phyloP scores from a whole-genome alignment of 2,797 vertebrate species.

The Nasua narica region DNA sequence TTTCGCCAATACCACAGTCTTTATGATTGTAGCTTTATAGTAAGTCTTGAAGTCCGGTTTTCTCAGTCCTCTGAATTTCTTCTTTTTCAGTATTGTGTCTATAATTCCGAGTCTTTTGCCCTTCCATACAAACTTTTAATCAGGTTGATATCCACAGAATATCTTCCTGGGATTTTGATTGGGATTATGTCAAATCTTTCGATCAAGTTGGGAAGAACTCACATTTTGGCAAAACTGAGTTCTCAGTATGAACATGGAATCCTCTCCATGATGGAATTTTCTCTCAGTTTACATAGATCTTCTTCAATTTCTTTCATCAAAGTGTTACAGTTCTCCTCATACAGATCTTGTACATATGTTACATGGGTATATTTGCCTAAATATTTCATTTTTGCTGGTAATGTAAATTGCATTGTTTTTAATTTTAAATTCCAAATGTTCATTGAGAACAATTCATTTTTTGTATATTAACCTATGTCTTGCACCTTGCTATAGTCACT shows the following conservation, averaged over 20 bases:
- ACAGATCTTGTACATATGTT: neutral
- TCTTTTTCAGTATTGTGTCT: neutral
- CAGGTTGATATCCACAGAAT: neutral
- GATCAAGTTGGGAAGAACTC: neutral
- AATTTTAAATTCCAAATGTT: neutral
- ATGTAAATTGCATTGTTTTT: neutral
- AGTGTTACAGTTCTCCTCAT: neutral
- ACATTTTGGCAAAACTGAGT: neutral
- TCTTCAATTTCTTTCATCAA: neutral
- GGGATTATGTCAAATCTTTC: neutral
- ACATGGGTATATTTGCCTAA: neutral
- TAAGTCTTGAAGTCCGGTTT: neutral
- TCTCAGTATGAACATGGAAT: neutral
- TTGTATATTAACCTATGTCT: neutral
- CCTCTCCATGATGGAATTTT: neutral
- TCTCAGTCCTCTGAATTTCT: neutral
- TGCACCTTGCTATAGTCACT: neutral
- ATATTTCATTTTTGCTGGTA: neutral
- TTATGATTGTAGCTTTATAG: neutral
- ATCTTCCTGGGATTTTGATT: neutral
- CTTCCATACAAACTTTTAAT: neutral
- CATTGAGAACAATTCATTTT: neutral
- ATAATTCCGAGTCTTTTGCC: neutral
- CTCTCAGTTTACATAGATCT: neutral
- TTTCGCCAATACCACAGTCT: neutral